Conservation (phyloP, 2,888 invertebrate genomes). For the Macrosiphum euphorbiae region DNA sequence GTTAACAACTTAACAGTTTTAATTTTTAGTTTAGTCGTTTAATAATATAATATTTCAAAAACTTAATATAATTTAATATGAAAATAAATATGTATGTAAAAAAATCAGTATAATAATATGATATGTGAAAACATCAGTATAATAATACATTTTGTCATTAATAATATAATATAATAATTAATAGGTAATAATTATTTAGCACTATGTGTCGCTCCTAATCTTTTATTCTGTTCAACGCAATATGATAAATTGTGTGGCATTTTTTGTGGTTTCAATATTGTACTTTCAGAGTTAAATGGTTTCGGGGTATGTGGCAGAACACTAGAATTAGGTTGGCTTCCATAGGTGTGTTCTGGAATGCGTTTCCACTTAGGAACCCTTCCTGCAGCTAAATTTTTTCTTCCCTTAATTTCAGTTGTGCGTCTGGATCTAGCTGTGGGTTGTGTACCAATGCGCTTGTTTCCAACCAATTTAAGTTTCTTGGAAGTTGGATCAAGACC, state of each 20-base stretch:
- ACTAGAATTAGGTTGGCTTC: conserved; percentile 5
- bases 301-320: neutral
- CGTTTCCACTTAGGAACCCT: neutral
- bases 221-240: too few relatives aligned
- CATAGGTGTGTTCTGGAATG: conserved; percentile 21
- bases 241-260: too few relatives aligned
- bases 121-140: too few relatives aligned
- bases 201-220: too few relatives aligned
- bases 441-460: conserved; percentile 22
- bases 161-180: neutral
- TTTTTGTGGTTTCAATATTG: too few relatives aligned
- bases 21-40: too few relatives aligned
- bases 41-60: too few relatives aligned
- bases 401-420: neutral
- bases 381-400: conserved; percentile 14
- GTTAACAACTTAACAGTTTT: too few relatives aligned
- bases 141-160: neutral
- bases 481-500: conserved; percentile 10
- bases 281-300: neutral
- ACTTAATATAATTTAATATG: too few relatives aligned
- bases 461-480: neutral
- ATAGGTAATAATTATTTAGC: too few relatives aligned
- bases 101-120: too few relatives aligned
- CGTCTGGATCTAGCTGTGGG: neutral
- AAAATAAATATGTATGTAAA: too few relatives aligned